Base-by-base conservation (phyloP, 1,140 invertebrate species). In the Campodea augens region DNA sequence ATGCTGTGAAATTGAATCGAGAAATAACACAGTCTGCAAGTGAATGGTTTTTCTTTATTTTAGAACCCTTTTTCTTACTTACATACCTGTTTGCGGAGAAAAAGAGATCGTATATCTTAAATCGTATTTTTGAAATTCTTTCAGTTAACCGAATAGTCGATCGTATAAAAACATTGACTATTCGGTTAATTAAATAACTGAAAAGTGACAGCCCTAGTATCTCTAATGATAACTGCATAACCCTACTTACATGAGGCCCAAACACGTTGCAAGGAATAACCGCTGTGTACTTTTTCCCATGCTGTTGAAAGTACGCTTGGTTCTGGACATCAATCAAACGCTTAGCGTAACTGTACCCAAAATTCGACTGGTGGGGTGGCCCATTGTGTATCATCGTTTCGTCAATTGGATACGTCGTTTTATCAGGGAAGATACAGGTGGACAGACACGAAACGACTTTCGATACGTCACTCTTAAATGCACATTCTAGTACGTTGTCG, bases 381-480 rank as follows among this genome's bases (percentile, higher is more conserved):
- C 96, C 96, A 68, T 90, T 83, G 55, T 97, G 92, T 44, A 92
- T 87, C 92, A 96, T 96, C 10, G 82, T 89, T 69, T 99, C 95
- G 65, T 98, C 84, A 49, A 98, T 98, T 3, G 95, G 95, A 69
- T 98, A 98, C 12, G 74, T 77, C 4, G 90, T 97, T 64, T 97
- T 93, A 60, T 99, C 91, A 13, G 95, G 95, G 63, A 98, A 99
- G 54, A 99, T 97, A 57, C 95, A 99, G 0, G 95, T 99, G 0
- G 93, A 98, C 2, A 99, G 69, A 63, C 95, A 99, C 0, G 95
- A 98, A 0, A 99, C 81, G 20, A 98, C 89, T 67, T 98, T 98
- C 46, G 73, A 63, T 1, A 98, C 91, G 39, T 73, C 72, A 44
- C 60, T 63, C 54, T 86, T 77, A 57, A 79, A 76, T 51, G 84